Conservation (phyloP, 2,888 invertebrate species). For the Drosophila gaucha region DNA sequence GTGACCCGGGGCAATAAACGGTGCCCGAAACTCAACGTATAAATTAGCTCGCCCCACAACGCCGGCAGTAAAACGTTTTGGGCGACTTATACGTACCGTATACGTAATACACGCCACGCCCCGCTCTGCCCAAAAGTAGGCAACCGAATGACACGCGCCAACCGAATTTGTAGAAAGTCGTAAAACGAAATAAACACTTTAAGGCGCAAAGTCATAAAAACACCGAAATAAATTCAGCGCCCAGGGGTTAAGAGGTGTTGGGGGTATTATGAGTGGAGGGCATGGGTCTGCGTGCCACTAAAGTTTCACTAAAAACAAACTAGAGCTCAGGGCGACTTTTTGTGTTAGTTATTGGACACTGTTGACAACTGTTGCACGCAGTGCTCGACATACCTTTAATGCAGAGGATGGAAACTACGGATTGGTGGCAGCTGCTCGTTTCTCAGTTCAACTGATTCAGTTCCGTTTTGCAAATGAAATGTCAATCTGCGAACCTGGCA, state of each 20-base stretch:
- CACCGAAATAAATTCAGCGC: conserved; percentile 56
- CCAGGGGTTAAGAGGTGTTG: conserved; percentile 2
- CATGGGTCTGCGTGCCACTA: conserved; percentile 32
- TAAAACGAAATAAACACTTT: conserved; percentile 77
- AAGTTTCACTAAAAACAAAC: conserved; percentile 45
- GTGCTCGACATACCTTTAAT: background rate
- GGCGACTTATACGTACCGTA: conserved; percentile 38
- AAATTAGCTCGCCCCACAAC: conserved; percentile 65
- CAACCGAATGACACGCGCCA: conserved; percentile 69
- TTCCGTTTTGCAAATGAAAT: conserved; percentile 46
- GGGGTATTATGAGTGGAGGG: conserved; percentile 14
- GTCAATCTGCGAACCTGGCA: conserved; percentile 39
- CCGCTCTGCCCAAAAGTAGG: conserved; percentile 40
- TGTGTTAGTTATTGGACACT: conserved; percentile 33
- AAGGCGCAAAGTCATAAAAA: conserved; percentile 75
- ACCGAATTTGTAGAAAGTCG: conserved; percentile 69
- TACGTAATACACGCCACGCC: conserved; percentile 18
- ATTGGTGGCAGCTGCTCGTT: conserved; percentile 14
- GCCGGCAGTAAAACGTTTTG: conserved; percentile 71
- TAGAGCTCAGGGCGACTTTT: conserved; percentile 30
- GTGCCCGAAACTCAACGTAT: conserved; percentile 46
- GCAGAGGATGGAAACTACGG: background rate
- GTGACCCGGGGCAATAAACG: conserved; percentile 62
- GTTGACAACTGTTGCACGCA: conserved; percentile 52
- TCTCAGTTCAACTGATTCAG: conserved; percentile 1